These are phyloP conservation scores for Himalopsyche tibetana DNA, from an alignment of 2,888 invertebrate species.

Conservation along the genomic window DNA sequence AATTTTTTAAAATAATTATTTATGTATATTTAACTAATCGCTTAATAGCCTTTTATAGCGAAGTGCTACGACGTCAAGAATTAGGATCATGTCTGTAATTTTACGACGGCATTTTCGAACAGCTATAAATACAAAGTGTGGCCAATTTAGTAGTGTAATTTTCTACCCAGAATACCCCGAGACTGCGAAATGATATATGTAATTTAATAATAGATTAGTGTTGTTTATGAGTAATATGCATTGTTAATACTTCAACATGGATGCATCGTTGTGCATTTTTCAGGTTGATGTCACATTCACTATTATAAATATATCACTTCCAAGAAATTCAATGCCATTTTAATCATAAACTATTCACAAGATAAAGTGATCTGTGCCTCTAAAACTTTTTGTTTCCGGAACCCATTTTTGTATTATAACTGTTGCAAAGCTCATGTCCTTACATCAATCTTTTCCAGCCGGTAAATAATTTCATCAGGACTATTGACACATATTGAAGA, in stretches of 20 bases:
- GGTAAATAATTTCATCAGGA: too few species aligned
- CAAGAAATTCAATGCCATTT: conserved; percentile 27
- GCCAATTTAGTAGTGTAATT: too few species aligned
- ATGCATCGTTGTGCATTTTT: neutral
- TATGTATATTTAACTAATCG: neutral
- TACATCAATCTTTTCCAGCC: too few species aligned
- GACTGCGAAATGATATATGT: too few species aligned
- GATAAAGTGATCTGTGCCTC: neutral
- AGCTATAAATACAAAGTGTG: too few species aligned
- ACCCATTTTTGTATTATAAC: neutral
- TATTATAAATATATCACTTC: neutral
- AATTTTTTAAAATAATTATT: neutral
- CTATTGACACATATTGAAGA: too few species aligned
- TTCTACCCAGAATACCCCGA: too few species aligned
- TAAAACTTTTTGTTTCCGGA: neutral
- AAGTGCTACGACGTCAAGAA: neutral
- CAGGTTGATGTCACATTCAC: conserved; percentile 6
- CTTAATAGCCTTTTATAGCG: neutral
- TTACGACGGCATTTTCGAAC: neutral
- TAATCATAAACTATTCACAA: neutral
- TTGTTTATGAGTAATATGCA: too few species aligned
- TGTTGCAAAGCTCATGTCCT: too few species aligned
- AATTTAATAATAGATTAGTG: too few species aligned
- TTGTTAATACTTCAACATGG: too few species aligned
- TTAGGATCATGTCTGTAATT: neutral